These are phyloP conservation scores for Heliconius eleuchia DNA, from an alignment of 1,140 invertebrate genomes.

Conservation along the genomic window DNA sequence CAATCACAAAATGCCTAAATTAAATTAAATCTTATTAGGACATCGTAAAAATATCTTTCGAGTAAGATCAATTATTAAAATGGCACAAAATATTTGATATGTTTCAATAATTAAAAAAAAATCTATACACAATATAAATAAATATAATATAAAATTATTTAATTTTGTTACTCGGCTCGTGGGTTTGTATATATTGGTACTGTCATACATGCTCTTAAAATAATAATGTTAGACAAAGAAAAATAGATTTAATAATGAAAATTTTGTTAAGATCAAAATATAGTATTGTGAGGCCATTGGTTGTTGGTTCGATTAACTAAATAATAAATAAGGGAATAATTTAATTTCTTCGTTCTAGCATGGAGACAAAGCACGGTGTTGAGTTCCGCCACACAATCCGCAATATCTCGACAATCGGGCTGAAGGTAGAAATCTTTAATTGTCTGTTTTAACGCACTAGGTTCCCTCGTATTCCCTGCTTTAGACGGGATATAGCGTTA, in stretches of 20 bases:
- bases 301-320: no score
- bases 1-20: background rate
- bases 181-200: background rate
- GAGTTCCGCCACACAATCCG: no score
- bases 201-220: background rate
- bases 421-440: no score
- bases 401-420: no score
- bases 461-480: no score
- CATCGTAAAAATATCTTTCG: background rate
- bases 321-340: no score
- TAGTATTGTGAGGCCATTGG: no score
- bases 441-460: no score
- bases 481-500: background rate
- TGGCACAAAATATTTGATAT: constrained; percentile 14
- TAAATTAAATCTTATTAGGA: constrained; percentile 10
- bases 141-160: background rate
- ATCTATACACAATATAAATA: constrained; percentile 3
- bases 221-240: background rate
- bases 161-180: constrained; percentile 10
- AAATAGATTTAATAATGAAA: background rate
- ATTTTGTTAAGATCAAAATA: background rate
- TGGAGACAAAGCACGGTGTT: no score
- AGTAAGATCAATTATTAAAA: constrained; percentile 16
- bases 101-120: background rate
- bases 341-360: no score